Base-by-base conservation (phyloP, 2,888 invertebrate genomes). In the Stenotaenia linearis region DNA sequence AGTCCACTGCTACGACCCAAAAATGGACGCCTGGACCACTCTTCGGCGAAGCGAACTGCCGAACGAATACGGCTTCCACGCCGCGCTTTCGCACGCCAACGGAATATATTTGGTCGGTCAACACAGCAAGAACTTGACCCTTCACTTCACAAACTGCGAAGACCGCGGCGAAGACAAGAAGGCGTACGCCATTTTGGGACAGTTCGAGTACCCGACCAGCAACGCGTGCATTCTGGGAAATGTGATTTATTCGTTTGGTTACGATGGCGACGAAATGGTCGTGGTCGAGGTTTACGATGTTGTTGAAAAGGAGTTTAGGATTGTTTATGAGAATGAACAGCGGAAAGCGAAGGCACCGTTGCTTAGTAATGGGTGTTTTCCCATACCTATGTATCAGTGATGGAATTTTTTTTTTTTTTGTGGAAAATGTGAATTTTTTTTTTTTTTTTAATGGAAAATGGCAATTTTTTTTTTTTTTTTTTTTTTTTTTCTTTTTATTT, bases 31-130 rank as follows among this genome's bases (percentile, higher is more conserved):
- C 7, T 84, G 84, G 84, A 80, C 80, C 21, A 80, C 80, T 6
- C 74, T 83, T 10, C 80, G 77, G 18, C 75, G 82, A 21, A 74
- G 82, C n/a, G 35, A 56, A 15, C 75, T 83, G 35, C 83, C 83
- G 0, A 78, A 80, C 21, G 81, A 82, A 69, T 75, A 80, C 10
- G 81, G 81, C 4, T 83, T 83, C 50, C 82, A 82, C 61, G 79
- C 82, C 32, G 84, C 84, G 9, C 81, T 84, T 82, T 80, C 83
- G 7, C 79, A 83, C 69, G 77, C 81, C 15, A 79, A 82, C 37
- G 79, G 79, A 10, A 83, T 84, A 23, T 84, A 83, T 78, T 79
- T 84, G 23, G 82, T 83, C 77, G 83, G 84, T 82, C 79, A 78
- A 79, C 77, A 76, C 37, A 75, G 50, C 23, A n/a, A 37, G 2